Evolutionary conservation across 2,113 vertebrate species (phyloP).

Genomic region (Antechinus stuartii): DNA sequence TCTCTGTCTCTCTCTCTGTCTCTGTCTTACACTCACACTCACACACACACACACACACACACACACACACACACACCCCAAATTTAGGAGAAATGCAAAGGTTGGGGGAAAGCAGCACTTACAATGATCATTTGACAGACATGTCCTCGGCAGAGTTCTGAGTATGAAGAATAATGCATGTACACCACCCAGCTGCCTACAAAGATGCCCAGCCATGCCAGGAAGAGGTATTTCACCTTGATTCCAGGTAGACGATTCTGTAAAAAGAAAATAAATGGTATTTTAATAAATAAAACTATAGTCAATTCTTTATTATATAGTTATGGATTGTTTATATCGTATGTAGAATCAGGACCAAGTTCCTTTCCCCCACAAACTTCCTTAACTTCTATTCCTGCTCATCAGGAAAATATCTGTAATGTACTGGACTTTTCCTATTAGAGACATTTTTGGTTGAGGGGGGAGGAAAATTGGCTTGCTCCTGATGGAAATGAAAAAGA

Average conservation of each 20-base stretch:
- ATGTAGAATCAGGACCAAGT: background rate
- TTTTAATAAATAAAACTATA: background rate
- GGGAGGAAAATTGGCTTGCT: background rate
- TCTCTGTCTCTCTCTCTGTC: too few relatives aligned
- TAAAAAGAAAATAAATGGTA: background rate
- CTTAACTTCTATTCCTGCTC: background rate
- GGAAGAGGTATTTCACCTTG: slow-evolving; percentile 94
- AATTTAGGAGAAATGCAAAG: background rate
- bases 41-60: too few relatives aligned
- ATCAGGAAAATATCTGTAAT: background rate
- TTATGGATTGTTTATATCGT: background rate
- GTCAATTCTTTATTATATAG: background rate
- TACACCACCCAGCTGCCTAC: slow-evolving; percentile 96
- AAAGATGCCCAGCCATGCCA: slow-evolving; percentile 94
- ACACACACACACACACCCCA: too few relatives aligned
- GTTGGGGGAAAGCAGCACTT: slow-evolving; percentile 81
- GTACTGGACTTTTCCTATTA: background rate
- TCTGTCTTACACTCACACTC: too few relatives aligned
- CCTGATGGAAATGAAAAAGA: background rate
- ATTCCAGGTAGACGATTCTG: slow-evolving; percentile 94
- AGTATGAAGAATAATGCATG: slow-evolving; percentile 95
- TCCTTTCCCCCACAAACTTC: background rate
- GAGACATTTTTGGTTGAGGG: background rate
- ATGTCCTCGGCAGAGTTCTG: slow-evolving; percentile 94
- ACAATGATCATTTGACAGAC: slow-evolving; percentile 94